Evolutionary conservation across 1,140 invertebrate genomes (phyloP), one percentile per base, ranked within the genome.

Genomic region (Neodiprion pinetum): DNA sequence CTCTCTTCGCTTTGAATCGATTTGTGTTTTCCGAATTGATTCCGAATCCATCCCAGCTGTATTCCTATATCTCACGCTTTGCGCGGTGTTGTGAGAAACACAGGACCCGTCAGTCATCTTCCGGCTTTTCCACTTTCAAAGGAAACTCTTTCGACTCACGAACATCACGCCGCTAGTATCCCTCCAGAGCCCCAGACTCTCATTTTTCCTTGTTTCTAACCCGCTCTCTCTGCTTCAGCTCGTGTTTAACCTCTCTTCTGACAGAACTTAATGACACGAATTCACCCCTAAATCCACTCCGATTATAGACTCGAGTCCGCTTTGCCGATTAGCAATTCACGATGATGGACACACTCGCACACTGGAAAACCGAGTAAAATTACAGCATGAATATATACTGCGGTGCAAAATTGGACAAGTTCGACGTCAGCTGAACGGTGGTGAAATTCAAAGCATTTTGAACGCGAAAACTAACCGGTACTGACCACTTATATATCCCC

Each of bases 1-100:
- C 28, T 40, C 28, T 40, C 28, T 4, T 40, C 28, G 28, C 28
- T 1, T 1, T 40, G 28, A 85, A 86, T 86, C 83, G 83, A 85
- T 80, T 72, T 81, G 82, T 86, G 85, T 84, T 86, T 84, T 85
- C 83, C 78, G 80, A 86, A 86, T 86, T 86, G 84, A 84, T 86
- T 86, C 82, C 78, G 83, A 86, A 85, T 86, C 83, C 28, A 80
- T 76, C 85, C 77, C 75, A 40, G 84, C 82, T 83, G 82, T 85
- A 61, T 9, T 40, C 5, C 28, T 40, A 40, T 40, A 40, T 40
- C 28, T 1, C 28, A 40, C 28, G 28, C 28, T 40, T 40, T 40
- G 28, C 28, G 28, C 28, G 28, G 28, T 40, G 28, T 40, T 40
- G 28, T 40, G 28, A 40, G 28, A 40, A 40, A 40, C 53, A 7